These are phyloP conservation scores for Monochamus saltuarius DNA, from an alignment of 1,140 invertebrate species.

Conservation along the genomic window DNA sequence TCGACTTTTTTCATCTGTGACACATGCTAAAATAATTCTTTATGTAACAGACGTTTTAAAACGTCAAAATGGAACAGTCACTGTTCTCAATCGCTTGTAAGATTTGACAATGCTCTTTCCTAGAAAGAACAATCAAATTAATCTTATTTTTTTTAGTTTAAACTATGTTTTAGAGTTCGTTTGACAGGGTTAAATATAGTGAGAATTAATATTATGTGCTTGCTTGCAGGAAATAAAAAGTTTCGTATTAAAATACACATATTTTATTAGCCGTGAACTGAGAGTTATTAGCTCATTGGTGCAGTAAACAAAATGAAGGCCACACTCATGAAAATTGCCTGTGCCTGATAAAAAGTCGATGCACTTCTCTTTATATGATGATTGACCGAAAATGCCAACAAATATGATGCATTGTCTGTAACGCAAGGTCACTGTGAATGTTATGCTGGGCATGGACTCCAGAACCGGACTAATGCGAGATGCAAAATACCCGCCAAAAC, in stretches of 20 bases:
- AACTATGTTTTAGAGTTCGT: no score
- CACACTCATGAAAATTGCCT: slow-evolving; percentile 27
- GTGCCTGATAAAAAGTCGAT: slow-evolving; percentile 41
- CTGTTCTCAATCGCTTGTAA: no score
- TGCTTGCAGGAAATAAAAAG: slow-evolving; percentile 4
- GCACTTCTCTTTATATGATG: slow-evolving; percentile 39
- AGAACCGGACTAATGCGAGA: slow-evolving; percentile 15
- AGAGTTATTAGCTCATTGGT: slow-evolving; percentile 37
- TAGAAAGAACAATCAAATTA: no score
- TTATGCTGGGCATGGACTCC: slow-evolving; percentile 36
- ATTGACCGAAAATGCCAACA: slow-evolving; percentile 39
- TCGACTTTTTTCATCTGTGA: background rate
- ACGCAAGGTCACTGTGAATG: slow-evolving; percentile 34
- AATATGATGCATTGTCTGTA: slow-evolving; percentile 42
- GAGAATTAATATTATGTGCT: no score
- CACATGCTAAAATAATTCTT: no score
- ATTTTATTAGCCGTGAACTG: slow-evolving; percentile 23
- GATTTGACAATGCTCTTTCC: no score
- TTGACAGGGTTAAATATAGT: no score
- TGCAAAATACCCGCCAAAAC: background rate
- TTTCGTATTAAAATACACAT: slow-evolving; percentile 15
- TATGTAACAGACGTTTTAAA: no score
- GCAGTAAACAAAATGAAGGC: slow-evolving; percentile 39
- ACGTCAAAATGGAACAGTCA: no score
- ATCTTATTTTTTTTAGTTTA: no score